A percentile compares a stretch with the other conserved stretches of the same genome.
These are phyloP conservation scores for Osmerus mordax DNA, from an alignment of 2,113 vertebrate genomes.

Conservation along the genomic window DNA sequence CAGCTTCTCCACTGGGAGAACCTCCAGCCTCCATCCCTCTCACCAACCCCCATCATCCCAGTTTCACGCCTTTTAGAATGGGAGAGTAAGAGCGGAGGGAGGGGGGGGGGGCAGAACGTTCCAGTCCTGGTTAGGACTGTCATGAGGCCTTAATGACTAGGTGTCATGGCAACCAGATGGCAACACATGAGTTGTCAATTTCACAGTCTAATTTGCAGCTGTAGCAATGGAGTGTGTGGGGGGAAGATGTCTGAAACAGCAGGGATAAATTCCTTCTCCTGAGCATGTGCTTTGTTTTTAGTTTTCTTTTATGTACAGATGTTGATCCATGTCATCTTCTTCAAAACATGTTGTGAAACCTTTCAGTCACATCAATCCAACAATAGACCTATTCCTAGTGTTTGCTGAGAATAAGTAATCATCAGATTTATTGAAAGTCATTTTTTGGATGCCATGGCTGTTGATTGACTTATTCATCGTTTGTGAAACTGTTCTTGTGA, in stretches of 20 bases:
- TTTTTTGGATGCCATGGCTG: not conserved
- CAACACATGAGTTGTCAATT: slow-evolving; percentile 66
- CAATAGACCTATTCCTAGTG: not conserved
- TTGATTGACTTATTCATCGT: not conserved
- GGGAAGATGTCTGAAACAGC: slow-evolving; percentile 32
- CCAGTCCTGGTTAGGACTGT: slow-evolving; percentile 33
- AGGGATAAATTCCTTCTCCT: slow-evolving; percentile 28
- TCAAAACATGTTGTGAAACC: not conserved
- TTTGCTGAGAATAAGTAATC: not conserved
- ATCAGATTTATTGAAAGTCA: not conserved
- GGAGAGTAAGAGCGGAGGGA: slow-evolving; percentile 34
- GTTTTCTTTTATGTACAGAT: not conserved
- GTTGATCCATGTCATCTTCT: not conserved
- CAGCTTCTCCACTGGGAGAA: not conserved
- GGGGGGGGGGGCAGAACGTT: slow-evolving; percentile 27
- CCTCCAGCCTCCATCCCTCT: slow-evolving; percentile 27
- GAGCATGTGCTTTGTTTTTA: not conserved
- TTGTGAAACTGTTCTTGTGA: not conserved
- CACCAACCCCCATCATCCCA: slow-evolving; percentile 1
- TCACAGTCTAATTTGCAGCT: slow-evolving; percentile 72
- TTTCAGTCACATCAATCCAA: not conserved
- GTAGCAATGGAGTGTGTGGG: slow-evolving; percentile 37
- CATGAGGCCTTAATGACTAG: slow-evolving; percentile 53
- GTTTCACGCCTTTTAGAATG: slow-evolving; percentile 26
- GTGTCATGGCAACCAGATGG: slow-evolving; percentile 69